Conservation (phyloP, 2,888 invertebrate species). For the Drosophila dives region DNA sequence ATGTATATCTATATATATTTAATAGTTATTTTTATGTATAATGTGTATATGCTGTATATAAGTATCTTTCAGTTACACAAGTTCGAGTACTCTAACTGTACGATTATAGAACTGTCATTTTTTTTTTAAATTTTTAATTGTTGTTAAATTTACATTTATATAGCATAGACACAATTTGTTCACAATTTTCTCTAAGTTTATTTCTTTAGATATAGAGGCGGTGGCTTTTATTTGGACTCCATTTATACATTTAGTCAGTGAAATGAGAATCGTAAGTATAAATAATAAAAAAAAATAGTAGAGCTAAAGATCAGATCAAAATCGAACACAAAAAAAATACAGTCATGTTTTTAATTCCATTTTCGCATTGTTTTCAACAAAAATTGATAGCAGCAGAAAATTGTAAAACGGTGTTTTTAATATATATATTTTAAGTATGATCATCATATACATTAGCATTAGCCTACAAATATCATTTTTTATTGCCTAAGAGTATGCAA, state of each 20-base stretch:
- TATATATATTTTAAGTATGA: background rate
- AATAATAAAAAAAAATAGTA: background rate
- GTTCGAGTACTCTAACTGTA: conserved; percentile 29
- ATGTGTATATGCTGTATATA: conserved; percentile 68
- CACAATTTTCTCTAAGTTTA: conserved; percentile 71
- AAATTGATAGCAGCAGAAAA: conserved; percentile 6
- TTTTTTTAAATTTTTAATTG: conserved; percentile 8
- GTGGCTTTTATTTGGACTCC: conserved; percentile 84
- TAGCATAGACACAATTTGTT: conserved; percentile 77
- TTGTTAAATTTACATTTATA: conserved; percentile 41
- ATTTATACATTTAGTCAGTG: conserved; percentile 79
- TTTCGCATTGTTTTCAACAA: conserved; percentile 4
- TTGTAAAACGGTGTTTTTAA: background rate
- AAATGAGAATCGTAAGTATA: conserved; percentile 36
- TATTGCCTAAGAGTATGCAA: conserved; percentile 41
- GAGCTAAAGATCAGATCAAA: conserved; percentile 17
- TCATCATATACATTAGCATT: conserved; percentile 24
- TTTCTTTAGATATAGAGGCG: conserved; percentile 67
- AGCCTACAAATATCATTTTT: conserved; percentile 1
- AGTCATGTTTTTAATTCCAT: conserved; percentile 10
- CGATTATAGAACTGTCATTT: conserved; percentile 19
- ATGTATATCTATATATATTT: conserved; percentile 51
- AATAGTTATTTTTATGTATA: conserved; percentile 53
- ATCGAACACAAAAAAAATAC: background rate
- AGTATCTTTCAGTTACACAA: conserved; percentile 69